Conservation (phyloP, 2,113 vertebrate genomes). For the Apteryx owenii region DNA sequence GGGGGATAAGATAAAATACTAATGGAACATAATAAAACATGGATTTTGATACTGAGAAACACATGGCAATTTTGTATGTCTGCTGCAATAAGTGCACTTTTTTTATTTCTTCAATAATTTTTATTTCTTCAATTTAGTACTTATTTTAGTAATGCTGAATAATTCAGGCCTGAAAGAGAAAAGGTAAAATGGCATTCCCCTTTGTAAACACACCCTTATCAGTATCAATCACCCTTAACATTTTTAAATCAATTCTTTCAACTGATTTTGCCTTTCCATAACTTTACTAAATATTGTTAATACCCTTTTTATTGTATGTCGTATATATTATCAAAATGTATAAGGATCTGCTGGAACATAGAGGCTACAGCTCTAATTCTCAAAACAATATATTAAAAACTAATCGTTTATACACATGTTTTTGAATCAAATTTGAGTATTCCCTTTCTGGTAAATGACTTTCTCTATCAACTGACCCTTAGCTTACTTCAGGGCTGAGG, state of each 20-base stretch:
- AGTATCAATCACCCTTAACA: background rate
- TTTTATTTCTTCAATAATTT: background rate
- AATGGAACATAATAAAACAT: constrained; percentile 7
- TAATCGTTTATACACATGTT: background rate
- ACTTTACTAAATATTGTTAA: background rate
- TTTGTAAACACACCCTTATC: background rate
- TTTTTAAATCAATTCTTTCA: background rate
- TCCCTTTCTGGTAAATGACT: background rate
- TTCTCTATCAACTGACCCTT: background rate
- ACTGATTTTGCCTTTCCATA: background rate
- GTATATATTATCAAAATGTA: background rate
- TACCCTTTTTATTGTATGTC: background rate
- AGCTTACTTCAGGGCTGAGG: background rate
- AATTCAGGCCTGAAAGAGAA: background rate
- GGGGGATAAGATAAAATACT: background rate
- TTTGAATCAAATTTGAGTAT: background rate
- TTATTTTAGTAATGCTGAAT: background rate
- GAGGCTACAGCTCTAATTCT: background rate
- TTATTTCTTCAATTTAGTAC: background rate
- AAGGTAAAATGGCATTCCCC: background rate
- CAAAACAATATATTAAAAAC: background rate
- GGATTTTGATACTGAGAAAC: background rate
- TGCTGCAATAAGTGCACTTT: background rate
- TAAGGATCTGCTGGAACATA: background rate
- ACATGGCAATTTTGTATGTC: background rate